Evolutionary conservation across 2,113 vertebrate species (phyloP).

Genomic region (Bubo blakistoni): DNA sequence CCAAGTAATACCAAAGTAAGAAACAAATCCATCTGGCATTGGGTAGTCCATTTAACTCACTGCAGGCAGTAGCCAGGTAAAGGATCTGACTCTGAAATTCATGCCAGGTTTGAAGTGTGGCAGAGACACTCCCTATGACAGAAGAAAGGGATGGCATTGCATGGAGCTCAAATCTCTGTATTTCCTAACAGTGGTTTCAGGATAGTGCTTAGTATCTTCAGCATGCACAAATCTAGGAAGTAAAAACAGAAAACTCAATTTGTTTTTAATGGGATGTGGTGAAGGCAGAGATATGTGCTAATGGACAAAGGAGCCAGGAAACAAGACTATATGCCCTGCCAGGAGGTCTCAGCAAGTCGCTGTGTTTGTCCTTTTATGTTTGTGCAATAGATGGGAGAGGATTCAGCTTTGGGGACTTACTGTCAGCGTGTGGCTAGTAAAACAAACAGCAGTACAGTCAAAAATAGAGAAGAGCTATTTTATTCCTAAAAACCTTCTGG

Average conservation of each 20-base stretch:
- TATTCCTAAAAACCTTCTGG: background rate
- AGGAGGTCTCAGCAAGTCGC: background rate
- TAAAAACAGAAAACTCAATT: background rate
- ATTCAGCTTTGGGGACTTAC: background rate
- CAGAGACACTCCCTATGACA: background rate
- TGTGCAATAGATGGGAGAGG: background rate
- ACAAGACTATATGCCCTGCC: background rate
- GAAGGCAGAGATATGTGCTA: background rate
- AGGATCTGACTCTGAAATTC: background rate
- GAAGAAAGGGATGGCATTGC: background rate
- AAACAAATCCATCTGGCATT: background rate
- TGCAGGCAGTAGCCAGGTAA: background rate
- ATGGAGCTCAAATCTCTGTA: background rate
- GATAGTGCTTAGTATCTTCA: background rate
- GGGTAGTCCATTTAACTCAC: background rate
- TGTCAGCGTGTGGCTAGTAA: background rate
- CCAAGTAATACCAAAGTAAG: background rate
- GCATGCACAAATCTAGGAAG: background rate
- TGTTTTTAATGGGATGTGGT: background rate
- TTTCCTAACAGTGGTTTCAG: background rate
- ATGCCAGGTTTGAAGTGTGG: background rate
- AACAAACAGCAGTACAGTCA: background rate
- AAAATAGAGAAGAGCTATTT: background rate
- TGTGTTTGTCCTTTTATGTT: background rate
- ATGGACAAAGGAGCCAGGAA: background rate